Evolutionary conservation across 2,113 vertebrate genomes (phyloP).

Genomic region (Telmatochromis sp.): DNA sequence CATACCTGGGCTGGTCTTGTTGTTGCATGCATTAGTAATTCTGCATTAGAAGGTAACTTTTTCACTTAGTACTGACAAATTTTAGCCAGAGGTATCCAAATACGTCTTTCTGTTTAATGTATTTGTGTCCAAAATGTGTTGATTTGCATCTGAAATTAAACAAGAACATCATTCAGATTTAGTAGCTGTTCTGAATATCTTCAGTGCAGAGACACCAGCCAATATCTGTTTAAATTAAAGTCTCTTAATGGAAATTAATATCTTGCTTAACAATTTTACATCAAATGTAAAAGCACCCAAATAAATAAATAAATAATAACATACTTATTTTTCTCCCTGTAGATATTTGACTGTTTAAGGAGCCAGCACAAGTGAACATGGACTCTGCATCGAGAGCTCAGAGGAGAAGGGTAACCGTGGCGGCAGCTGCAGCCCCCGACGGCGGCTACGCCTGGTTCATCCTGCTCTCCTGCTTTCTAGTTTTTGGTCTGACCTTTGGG

Average conservation of each 20-base stretch:
- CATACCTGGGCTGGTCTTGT: not conserved
- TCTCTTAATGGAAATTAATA: not conserved
- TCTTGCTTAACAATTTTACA: not conserved
- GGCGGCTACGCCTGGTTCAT: constrained; percentile 58
- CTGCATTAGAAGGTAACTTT: not conserved
- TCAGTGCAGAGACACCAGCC: not conserved
- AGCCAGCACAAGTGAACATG: not conserved
- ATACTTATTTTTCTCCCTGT: not conserved
- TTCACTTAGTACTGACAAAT: not conserved
- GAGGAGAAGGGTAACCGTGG: not conserved
- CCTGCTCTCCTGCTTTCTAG: constrained; percentile 51
- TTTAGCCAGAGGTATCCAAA: not conserved
- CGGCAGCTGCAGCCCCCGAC: not conserved
- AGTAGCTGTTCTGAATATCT: not conserved
- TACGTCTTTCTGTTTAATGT: accelerated
- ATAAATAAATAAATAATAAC: not conserved
- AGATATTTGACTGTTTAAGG: not conserved
- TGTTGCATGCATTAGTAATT: not conserved
- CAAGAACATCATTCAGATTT: not conserved
- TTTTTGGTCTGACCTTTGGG: constrained; percentile 62
- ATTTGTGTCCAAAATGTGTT: not conserved
- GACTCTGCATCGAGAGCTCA: not conserved
- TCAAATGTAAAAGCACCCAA: not conserved
- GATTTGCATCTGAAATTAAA: not conserved
- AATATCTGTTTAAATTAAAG: not conserved